Evolutionary conservation across 1,140 invertebrate species (phyloP).

Genomic region (Augochlora pura): DNA sequence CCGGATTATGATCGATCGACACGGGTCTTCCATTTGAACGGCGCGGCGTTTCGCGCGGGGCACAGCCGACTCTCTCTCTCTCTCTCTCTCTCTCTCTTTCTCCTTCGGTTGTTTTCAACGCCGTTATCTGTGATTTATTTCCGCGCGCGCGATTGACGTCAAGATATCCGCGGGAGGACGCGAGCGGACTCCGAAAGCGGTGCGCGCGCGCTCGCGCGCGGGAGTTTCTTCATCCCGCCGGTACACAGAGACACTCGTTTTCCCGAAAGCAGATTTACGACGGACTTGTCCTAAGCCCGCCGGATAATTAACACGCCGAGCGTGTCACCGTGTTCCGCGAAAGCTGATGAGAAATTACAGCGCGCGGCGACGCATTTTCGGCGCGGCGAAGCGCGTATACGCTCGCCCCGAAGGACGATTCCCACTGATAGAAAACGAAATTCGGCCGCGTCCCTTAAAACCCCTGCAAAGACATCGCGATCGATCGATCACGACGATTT

Average conservation of each 20-base stretch:
- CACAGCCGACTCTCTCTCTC: not conserved
- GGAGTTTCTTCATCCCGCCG: not conserved
- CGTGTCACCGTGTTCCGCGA: constrained; percentile 3
- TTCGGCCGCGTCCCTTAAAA: too few relatives aligned
- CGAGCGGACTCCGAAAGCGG: not conserved
- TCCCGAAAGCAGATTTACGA: constrained; percentile 48
- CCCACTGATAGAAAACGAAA: too few relatives aligned
- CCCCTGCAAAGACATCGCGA: too few relatives aligned
- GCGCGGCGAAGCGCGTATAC: too few relatives aligned
- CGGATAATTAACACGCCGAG: constrained; percentile 40
- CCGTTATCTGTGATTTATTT: constrained; percentile 21
- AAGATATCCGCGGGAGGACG: not conserved
- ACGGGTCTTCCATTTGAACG: not conserved
- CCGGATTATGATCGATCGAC: not conserved
- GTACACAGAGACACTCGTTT: constrained; percentile 24
- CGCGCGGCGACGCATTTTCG: too few relatives aligned
- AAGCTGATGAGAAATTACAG: not conserved
- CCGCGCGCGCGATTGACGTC: constrained; percentile 27
- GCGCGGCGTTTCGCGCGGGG: not conserved
- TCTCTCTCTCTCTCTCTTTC: too few relatives aligned
- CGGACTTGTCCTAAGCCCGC: constrained; percentile 42
- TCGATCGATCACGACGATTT: too few relatives aligned
- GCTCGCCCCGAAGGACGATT: too few relatives aligned
- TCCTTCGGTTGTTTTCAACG: not conserved
- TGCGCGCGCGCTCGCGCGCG: too few relatives aligned